phyloP scores from a whole-genome alignment of 1,140 invertebrate genomes.

The Pollicipes pollicipes region DNA sequence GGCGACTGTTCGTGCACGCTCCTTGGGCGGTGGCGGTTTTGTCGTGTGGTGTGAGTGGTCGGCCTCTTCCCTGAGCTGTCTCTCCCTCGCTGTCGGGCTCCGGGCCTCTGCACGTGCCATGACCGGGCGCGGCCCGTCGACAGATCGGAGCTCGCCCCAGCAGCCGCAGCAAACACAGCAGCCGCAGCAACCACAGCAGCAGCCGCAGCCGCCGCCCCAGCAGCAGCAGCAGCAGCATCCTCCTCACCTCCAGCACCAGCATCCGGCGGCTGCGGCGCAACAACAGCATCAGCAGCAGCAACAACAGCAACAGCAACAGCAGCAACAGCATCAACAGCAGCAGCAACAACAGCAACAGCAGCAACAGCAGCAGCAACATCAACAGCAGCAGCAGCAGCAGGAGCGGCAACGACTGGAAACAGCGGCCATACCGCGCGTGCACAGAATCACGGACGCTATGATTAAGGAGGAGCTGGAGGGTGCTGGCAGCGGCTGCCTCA shows the following conservation, averaged over 20 bases:
- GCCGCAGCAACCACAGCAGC: neutral
- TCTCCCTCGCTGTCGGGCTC: neutral
- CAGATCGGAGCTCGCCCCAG: neutral
- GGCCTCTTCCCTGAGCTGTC: neutral
- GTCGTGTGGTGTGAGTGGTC: neutral
- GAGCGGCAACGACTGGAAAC: constrained; percentile 8
- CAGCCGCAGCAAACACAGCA: neutral
- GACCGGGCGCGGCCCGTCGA: neutral
- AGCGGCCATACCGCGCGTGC: constrained; percentile 3
- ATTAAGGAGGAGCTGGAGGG: neutral
- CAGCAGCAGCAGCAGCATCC: constrained; percentile 15
- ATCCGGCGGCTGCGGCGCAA: neutral
- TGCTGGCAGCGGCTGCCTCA: neutral
- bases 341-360: constrained; percentile 5
- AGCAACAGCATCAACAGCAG: neutral
- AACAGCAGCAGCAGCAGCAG: constrained; percentile 13
- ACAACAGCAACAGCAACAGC: constrained; percentile 11
- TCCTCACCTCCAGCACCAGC: neutral
- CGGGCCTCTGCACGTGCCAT: neutral
- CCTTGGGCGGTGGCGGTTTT: neutral
- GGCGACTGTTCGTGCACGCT: neutral
- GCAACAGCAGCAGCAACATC: constrained; percentile 16
- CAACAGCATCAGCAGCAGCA: constrained; percentile 15
- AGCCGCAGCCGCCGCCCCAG: constrained; percentile 4
- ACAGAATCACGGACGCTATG: neutral